Evolutionary conservation across 2,888 invertebrate species (phyloP).

Genomic region (Muschampia plurimacula): DNA sequence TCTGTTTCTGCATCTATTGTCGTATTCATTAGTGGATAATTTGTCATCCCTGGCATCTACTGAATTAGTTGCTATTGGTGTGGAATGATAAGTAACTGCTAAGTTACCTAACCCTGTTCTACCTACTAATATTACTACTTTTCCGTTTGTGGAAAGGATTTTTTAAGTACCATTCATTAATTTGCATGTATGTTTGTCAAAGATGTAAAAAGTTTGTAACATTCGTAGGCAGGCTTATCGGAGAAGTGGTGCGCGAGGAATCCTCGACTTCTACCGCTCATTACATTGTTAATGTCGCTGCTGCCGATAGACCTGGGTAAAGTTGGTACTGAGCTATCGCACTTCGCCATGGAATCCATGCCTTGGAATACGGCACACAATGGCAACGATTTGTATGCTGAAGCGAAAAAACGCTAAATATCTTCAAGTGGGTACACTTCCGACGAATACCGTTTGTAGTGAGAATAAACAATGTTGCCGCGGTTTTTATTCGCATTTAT

Average conservation of each 20-base stretch:
- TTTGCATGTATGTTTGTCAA: not conserved
- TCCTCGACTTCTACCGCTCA: not conserved
- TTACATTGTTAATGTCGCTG: constrained; percentile 1
- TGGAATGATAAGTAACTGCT: not conserved
- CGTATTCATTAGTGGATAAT: constrained; percentile 11
- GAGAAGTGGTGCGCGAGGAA: constrained; percentile 7
- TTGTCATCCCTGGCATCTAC: constrained; percentile 9
- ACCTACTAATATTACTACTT: not conserved
- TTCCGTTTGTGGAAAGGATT: not conserved
- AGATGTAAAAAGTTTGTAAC: not conserved
- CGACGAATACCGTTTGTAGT: constrained; percentile 23
- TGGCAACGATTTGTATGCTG: constrained; percentile 43
- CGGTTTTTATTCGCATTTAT: constrained; percentile 16
- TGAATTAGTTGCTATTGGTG: not conserved
- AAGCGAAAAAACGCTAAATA: constrained; percentile 40
- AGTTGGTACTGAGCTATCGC: not conserved
- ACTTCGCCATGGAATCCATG: constrained; percentile 6
- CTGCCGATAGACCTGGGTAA: not conserved
- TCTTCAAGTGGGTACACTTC: constrained; percentile 27
- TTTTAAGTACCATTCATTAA: not conserved
- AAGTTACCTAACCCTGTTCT: not conserved
- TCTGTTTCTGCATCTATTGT: constrained; percentile 3
- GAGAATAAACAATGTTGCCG: constrained; percentile 21
- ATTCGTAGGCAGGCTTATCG: constrained; percentile 12
- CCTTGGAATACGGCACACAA: constrained; percentile 35